Conservation (phyloP, 2,888 invertebrate genomes). For the Salticus scenicus region DNA sequence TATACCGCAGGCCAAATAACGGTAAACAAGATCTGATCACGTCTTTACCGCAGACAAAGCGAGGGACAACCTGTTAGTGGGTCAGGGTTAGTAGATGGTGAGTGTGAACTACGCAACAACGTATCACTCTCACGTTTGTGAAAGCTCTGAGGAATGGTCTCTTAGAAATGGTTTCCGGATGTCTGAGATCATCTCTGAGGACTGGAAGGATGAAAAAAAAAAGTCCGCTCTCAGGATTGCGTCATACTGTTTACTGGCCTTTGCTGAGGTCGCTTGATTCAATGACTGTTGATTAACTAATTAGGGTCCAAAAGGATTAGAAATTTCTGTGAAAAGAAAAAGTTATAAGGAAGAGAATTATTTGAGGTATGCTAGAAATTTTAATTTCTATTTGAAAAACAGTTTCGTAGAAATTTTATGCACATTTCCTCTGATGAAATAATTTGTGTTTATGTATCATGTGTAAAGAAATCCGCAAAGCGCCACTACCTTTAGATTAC, state of each 20-base stretch:
- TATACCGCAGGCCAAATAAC: neutral
- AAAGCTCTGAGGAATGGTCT: neutral
- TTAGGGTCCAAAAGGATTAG: neutral
- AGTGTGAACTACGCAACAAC: constrained; percentile 42
- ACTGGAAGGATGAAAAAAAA: neutral
- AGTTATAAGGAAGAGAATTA: neutral
- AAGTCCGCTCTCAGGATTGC: neutral
- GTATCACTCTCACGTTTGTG: neutral
- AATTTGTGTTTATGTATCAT: too few relatives aligned
- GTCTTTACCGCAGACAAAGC: neutral
- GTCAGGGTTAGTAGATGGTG: constrained; percentile 39
- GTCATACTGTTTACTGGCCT: neutral
- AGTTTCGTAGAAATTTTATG: too few relatives aligned
- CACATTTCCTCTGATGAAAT: too few relatives aligned
- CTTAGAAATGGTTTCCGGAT: constrained; percentile 6
- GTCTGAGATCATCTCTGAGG: neutral
- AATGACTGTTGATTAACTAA: neutral
- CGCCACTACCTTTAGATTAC: too few relatives aligned
- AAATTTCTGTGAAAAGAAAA: neutral
- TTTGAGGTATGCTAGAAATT: neutral
- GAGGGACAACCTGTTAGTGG: constrained; percentile 33
- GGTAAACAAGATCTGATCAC: constrained; percentile 7
- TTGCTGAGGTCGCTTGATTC: neutral
- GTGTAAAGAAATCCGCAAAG: too few relatives aligned
- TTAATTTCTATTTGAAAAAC: too few relatives aligned